Evolutionary conservation across 2,113 vertebrate genomes (phyloP).

Genomic region (Oplegnathus fasciatus): DNA sequence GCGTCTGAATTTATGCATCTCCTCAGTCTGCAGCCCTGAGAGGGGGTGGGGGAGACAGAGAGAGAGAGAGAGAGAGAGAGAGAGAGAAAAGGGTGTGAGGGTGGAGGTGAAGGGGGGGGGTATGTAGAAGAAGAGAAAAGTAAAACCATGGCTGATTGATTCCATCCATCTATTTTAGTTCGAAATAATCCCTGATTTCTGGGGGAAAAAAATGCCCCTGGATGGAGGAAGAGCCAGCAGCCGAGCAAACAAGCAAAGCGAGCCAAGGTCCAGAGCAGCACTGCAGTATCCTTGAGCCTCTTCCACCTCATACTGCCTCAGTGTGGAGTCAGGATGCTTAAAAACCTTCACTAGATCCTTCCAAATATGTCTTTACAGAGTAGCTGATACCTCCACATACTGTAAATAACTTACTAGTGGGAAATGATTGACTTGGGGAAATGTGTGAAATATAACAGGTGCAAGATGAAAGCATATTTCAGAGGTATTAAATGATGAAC

Average conservation of each 20-base stretch:
- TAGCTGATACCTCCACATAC: neutral
- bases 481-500: constrained; percentile 40
- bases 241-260: constrained; percentile 59
- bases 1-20: constrained; percentile 87
- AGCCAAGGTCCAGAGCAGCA: constrained; percentile 63
- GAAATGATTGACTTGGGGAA: constrained; percentile 54
- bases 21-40: constrained; percentile 85
- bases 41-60: constrained; percentile 75
- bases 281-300: constrained; percentile 64
- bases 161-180: constrained; percentile 79
- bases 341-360: neutral
- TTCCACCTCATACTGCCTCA: constrained; percentile 43
- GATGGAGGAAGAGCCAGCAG: constrained; percentile 51
- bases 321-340: constrained; percentile 22
- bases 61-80: constrained; percentile 43
- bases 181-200: constrained; percentile 74
- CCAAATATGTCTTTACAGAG: constrained; percentile 44
- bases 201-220: constrained; percentile 29
- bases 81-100: constrained; percentile 67
- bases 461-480: constrained; percentile 48
- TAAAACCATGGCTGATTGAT: constrained; percentile 79
- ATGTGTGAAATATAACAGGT: constrained; percentile 45
- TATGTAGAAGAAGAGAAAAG: constrained; percentile 75
- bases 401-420: constrained; percentile 34
- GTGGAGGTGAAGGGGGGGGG: constrained; percentile 75